Base-by-base conservation (phyloP, 2,797 vertebrate species). In the Simalia tracyae region DNA sequence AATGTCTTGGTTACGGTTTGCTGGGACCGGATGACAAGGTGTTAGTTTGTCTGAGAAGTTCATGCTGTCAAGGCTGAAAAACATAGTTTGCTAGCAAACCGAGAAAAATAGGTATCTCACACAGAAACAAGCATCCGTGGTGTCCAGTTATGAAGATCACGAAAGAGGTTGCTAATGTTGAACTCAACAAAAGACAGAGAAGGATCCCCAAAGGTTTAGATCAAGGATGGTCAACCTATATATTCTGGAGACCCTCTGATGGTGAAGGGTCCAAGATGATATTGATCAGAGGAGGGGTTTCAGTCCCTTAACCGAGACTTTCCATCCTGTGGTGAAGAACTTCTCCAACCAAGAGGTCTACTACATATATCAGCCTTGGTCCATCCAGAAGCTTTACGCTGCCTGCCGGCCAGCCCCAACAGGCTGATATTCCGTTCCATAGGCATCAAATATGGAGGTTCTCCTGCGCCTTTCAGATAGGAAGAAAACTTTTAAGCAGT, bases 1-100 rank as follows among this genome's bases (percentile, higher is more conserved):
- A 42, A 76, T 0, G 36, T 31, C n/a, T 64, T 64, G 91, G 94
- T 96, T 94, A 95, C 86, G 94, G 96, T 96, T 94, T 50, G 8
- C 76, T 87, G 90, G 93, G 84, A 96, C 95, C 68, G 36, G 86
- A 96, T 94, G 94, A 93, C 59, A 60, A 76, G 93, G 91, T 76
- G 93, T 97, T 97, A 97, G 96, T 97, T 93, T 93, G 93, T 96
- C 84, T 84, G 88, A 91, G 89, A 12, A 4, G 19, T 36, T 4
- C 24, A 87, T 19, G 93, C 94, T 91, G 92, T 15, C 92, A 96
- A 95, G 90, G 94, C 96, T 95, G 92, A 92, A 94, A 94, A 93
- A 94, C 90, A 94, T 94, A 97, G 94, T 88, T 61, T 87, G 54
- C 50, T 61, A 59, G 12, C 56, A 86, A 57, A 85, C 93, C 88